Evolutionary conservation across 2,888 invertebrate species (phyloP).

Genomic region (Idaea dimidiata): DNA sequence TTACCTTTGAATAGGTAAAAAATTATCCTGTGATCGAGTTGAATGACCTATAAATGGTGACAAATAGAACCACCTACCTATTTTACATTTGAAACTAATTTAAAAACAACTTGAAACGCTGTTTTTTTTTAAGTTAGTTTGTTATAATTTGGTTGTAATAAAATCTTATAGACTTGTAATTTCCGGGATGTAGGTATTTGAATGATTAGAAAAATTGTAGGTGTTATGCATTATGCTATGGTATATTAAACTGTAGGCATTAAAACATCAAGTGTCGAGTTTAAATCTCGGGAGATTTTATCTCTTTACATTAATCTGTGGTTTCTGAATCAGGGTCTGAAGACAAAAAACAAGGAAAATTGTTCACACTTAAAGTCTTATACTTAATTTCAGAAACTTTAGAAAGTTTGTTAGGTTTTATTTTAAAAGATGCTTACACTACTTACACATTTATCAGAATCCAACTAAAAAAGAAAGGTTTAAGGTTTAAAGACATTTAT

Average conservation of each 20-base stretch:
- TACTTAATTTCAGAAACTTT: too few species aligned
- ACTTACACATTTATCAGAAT: too few species aligned
- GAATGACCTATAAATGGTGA: conserved; percentile 36
- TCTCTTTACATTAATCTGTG: conserved; percentile 14
- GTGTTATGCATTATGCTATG: too few species aligned
- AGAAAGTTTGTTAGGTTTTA: too few species aligned
- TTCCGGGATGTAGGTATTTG: conserved; percentile 39
- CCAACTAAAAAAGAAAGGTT: too few species aligned
- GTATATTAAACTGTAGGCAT: too few species aligned
- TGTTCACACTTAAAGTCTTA: not conserved
- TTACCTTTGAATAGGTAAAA: not conserved
- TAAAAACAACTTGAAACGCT: not conserved
- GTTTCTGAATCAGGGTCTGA: not conserved
- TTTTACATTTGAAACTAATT: not conserved
- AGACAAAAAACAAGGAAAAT: not conserved
- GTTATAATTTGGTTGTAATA: not conserved
- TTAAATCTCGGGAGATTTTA: conserved; percentile 37
- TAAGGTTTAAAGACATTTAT: too few species aligned
- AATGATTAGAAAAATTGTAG: too few species aligned
- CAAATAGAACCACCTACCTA: conserved; percentile 37
- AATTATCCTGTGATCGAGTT: conserved; percentile 18
- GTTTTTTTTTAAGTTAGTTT: not conserved
- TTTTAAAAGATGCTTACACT: too few species aligned
- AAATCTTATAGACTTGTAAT: conserved; percentile 15
- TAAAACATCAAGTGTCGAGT: conserved; percentile 26